A percentile compares a stretch with the other conserved stretches of the same genome.
Evolutionary conservation across 30 jellyfish, hydroid and myxozoan species (phyloP).

Genomic region (Pseudorhiza aurosa): DNA sequence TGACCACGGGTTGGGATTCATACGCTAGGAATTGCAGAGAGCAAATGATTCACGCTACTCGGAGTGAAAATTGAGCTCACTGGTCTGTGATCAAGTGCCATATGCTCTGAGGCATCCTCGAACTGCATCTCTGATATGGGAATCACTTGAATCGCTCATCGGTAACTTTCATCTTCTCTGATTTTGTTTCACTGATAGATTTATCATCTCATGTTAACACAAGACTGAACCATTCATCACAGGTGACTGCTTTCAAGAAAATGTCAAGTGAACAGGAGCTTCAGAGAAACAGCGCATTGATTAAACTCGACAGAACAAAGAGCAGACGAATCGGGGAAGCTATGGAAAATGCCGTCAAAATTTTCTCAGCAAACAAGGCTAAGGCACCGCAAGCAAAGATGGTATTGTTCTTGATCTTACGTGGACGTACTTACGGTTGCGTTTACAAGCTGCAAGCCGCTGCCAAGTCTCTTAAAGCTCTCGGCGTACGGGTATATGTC

Average conservation of each 20-base stretch:
- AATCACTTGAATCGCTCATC: too few relatives aligned
- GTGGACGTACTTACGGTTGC: constrained; percentile 78
- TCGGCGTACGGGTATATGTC: constrained; percentile 68
- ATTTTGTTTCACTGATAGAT: too few relatives aligned
- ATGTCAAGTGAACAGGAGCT: constrained; percentile 57
- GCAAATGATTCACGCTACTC: too few relatives aligned
- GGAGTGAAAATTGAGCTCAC: too few relatives aligned
- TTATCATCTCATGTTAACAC: too few relatives aligned
- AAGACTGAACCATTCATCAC: too few relatives aligned
- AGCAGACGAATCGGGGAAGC: constrained; percentile 73
- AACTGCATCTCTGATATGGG: too few relatives aligned
- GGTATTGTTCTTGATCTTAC: constrained; percentile 56
- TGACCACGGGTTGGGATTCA: too few relatives aligned
- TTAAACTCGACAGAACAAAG: constrained; percentile 27
- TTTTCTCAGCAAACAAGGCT: constrained; percentile 40
- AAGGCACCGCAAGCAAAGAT: constrained; percentile 37
- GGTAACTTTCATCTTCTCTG: too few relatives aligned
- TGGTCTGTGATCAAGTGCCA: too few relatives aligned
- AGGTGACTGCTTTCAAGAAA: constrained; percentile 51
- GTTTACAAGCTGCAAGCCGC: constrained; percentile 74
- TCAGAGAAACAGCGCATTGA: constrained; percentile 19
- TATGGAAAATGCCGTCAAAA: constrained; percentile 36
- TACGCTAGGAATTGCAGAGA: too few relatives aligned
- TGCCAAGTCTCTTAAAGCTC: constrained; percentile 44
- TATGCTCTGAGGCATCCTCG: too few relatives aligned